Evolutionary conservation across 1,140 invertebrate genomes (phyloP).

Genomic region (Heliconius nattereri): DNA sequence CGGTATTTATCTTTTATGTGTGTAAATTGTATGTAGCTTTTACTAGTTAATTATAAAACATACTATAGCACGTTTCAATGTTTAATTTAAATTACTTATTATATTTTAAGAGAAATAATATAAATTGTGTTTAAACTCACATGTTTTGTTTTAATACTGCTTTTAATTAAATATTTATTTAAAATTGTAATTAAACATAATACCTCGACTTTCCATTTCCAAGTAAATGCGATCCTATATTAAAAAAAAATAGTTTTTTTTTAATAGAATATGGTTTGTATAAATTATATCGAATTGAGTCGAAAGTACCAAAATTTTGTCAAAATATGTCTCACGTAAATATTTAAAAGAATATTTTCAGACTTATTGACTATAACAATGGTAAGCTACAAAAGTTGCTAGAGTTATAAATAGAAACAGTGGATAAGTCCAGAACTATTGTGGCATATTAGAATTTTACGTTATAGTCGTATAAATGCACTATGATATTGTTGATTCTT

Average conservation of each 20-base stretch:
- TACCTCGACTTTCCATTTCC: background rate
- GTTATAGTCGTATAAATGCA: constrained; percentile 33
- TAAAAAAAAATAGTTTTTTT: background rate
- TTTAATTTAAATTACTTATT: background rate
- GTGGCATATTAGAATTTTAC: constrained; percentile 34
- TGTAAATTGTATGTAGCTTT: constrained; percentile 70
- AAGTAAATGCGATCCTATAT: constrained; percentile 6
- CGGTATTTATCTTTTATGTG: constrained; percentile 48
- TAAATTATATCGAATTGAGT: constrained; percentile 32
- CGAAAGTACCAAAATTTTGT: constrained; percentile 21
- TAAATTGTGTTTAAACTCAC: background rate
- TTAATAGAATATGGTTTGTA: background rate
- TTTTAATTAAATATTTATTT: background rate
- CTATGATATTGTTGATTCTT: constrained; percentile 47
- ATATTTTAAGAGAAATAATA: background rate
- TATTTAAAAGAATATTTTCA: background rate
- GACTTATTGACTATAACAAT: background rate
- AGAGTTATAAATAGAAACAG: background rate
- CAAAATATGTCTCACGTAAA: background rate
- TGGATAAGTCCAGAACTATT: constrained; percentile 15
- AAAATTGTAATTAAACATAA: background rate
- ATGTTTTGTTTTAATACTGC: background rate
- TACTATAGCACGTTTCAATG: constrained; percentile 35
- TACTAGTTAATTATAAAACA: constrained; percentile 59
- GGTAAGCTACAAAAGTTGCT: too few relatives aligned